Evolutionary conservation across 2,113 vertebrate species (phyloP).

Genomic region (Microcebus murinus): DNA sequence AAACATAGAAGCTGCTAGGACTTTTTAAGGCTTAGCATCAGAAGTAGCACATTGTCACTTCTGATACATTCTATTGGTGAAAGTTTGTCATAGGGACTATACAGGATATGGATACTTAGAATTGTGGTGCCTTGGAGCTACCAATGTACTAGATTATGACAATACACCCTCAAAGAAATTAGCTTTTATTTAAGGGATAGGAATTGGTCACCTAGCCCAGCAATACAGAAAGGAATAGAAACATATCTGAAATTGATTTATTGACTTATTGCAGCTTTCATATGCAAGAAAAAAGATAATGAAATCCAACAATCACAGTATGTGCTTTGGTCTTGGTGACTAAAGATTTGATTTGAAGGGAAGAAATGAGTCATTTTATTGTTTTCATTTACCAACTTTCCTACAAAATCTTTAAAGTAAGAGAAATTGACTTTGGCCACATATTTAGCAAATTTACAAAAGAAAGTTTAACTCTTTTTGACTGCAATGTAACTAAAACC

Average conservation of each 20-base stretch:
- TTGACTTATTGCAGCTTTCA: background rate
- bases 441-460: background rate
- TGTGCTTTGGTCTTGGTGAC: background rate
- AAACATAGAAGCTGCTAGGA: background rate
- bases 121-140: background rate
- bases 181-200: background rate
- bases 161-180: background rate
- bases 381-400: background rate
- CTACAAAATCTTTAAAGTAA: background rate
- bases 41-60: background rate
- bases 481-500: background rate
- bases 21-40: background rate
- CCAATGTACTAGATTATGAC: background rate
- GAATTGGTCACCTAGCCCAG: background rate
- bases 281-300: background rate
- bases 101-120: background rate
- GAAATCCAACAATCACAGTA: background rate
- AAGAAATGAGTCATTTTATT: background rate
- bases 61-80: background rate
- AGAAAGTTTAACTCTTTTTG: background rate
- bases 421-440: background rate
- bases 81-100: background rate
- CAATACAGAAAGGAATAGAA: background rate
- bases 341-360: constrained; percentile 12
- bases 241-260: background rate